Evolutionary conservation across 2,113 vertebrate genomes (phyloP), one percentile per base, ranked within the genome.

Genomic region (Rynchops niger): DNA sequence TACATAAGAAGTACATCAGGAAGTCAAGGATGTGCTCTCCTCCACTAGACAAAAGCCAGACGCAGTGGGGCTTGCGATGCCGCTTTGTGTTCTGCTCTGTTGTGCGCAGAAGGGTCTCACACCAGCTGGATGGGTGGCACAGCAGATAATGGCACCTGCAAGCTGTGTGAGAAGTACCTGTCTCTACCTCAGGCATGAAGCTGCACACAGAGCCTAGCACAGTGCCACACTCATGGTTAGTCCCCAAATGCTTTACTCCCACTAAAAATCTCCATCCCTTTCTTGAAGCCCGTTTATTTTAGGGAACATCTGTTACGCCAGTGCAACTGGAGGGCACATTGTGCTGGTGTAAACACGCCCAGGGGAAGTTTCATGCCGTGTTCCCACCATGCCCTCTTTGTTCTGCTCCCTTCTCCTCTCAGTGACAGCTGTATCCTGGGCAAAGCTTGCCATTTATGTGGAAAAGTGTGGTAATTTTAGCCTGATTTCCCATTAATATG

Each of bases 401-500:
- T 92, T 96, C 62, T 88, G 4, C 30, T 95, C 66, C 30, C 40
- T 88, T 93, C 25, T 88, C 86, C 85, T 86, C 67, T 65, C 67
- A 82, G 34, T 80, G 79, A 90, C 92, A 95, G 62, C 74, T 86
- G 45, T 73, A 83, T 91, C 92, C 77, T 83, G 72, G 63, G 73
- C 78, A 94, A 74, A 91, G 47, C 42, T 86, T 70, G 63, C 19
- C 55, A 86, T 88, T 95, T 80, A 55, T 88, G 38, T 86, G 93
- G 80, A 93, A 90, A 86, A 86, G 34, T 25, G 21, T 69, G 25
- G 76, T 88, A 88, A 77, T 96, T 96, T 96, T 95, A 91, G 72
- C 32, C 47, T 30, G 74, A 86, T 90, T 95, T 95, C 85, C 40
- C 92, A 82, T 91, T 55, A 87, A 38, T n/a, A 26, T 65, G 36